Evolutionary conservation across 2,888 invertebrate species (phyloP).

Genomic region (Watsonalla binaria): DNA sequence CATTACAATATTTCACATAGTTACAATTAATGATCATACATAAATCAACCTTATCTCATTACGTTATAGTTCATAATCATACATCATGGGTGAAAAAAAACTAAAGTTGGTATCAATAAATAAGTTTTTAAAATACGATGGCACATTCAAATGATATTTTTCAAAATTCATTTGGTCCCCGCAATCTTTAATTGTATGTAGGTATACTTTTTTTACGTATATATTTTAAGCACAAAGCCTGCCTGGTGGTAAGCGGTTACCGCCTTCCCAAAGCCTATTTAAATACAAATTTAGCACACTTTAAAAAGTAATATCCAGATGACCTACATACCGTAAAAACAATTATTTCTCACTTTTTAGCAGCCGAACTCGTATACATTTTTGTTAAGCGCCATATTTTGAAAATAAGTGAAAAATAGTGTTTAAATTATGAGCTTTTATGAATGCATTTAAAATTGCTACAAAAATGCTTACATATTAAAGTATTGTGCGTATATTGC

Average conservation of each 20-base stretch:
- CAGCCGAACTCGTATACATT: not conserved
- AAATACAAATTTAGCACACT: too few species aligned
- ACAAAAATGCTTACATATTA: too few species aligned
- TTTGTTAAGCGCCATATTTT: not conserved
- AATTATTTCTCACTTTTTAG: too few species aligned
- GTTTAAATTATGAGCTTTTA: too few species aligned
- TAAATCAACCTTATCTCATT: not conserved
- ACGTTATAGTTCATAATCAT: not conserved
- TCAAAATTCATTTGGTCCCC: constrained; percentile 50
- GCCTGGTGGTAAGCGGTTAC: too few species aligned
- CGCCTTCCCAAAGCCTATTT: too few species aligned
- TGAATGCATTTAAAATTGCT: too few species aligned
- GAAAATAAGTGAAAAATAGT: not conserved
- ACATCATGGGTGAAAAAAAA: not conserved
- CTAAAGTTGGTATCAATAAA: not conserved
- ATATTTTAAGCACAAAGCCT: too few species aligned
- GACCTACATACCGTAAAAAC: too few species aligned
- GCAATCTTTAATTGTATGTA: constrained; percentile 35
- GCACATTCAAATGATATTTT: constrained; percentile 46
- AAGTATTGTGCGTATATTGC: too few species aligned
- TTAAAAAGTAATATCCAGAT: too few species aligned
- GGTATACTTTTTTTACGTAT: not conserved
- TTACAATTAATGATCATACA: not conserved
- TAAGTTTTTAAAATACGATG: constrained; percentile 42
- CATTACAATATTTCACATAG: not conserved